Evolutionary conservation across 2,797 vertebrate species (phyloP).

Genomic region (Brachyrhaphis roseni): DNA sequence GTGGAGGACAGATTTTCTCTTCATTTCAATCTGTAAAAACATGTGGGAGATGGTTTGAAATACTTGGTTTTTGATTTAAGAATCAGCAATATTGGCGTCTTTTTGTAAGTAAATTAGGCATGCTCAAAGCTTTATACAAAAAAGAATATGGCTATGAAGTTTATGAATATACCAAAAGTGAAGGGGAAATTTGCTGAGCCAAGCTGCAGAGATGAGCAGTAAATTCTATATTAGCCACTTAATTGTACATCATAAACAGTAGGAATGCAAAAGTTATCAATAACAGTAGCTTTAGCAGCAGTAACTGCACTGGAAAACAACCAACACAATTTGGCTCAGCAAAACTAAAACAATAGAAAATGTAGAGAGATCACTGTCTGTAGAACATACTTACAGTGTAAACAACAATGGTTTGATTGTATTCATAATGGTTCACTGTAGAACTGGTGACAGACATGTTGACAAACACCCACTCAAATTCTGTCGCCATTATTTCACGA

Average conservation of each 20-base stretch:
- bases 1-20: constrained; percentile 40
- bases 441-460: constrained; percentile 6
- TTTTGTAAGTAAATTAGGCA: background rate
- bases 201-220: background rate
- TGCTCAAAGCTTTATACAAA: background rate
- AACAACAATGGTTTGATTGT: constrained; percentile 14
- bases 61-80: background rate
- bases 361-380: background rate
- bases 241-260: no score
- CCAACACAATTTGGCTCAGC: background rate
- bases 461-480: constrained; percentile 71
- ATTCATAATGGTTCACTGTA: background rate
- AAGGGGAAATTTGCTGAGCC: background rate
- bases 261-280: no score
- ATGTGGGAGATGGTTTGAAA: background rate
- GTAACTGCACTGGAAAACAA: background rate
- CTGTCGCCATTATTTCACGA: constrained; percentile 26
- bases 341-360: background rate
- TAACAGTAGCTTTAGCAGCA: no score
- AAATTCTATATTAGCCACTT: background rate
- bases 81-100: background rate
- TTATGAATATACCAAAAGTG: background rate
- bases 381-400: constrained; percentile 4
- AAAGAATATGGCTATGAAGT: background rate
- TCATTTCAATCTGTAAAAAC: constrained; percentile 51